A percentile compares a stretch with the other conserved stretches of the same genome.
These are phyloP conservation scores for Parthenolecanium corni DNA, from an alignment of 2,888 invertebrate species.

Conservation along the genomic window DNA sequence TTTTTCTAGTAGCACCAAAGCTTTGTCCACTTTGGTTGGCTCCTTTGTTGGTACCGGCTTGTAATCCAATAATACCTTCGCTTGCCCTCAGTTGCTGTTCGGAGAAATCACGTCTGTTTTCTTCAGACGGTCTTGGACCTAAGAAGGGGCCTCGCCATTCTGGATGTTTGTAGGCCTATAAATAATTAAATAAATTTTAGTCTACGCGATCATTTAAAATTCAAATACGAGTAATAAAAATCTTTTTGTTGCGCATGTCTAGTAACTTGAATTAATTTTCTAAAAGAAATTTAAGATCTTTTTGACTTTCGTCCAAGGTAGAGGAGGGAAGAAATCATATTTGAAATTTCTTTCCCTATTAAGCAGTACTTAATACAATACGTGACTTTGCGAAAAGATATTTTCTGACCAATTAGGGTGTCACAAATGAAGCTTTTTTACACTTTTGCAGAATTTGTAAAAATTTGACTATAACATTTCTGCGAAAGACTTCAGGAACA, in stretches of 20 bases:
- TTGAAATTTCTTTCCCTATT: too few relatives aligned
- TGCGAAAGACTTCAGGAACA: too few relatives aligned
- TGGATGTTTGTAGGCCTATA: conserved; percentile 63
- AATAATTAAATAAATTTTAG: background rate
- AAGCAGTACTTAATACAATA: too few relatives aligned
- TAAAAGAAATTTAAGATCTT: too few relatives aligned
- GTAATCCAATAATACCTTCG: conserved; percentile 70
- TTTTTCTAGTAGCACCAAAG: conserved; percentile 74
- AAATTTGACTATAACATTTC: too few relatives aligned
- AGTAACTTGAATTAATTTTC: too few relatives aligned
- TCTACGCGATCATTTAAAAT: background rate
- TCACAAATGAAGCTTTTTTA: too few relatives aligned
- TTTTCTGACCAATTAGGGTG: too few relatives aligned
- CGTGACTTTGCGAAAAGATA: too few relatives aligned
- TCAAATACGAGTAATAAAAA: background rate
- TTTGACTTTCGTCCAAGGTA: too few relatives aligned
- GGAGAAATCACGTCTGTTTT: conserved; percentile 67
- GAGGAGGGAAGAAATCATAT: too few relatives aligned
- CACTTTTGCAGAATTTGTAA: too few relatives aligned
- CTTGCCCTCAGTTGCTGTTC: conserved; percentile 73
- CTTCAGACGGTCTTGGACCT: conserved; percentile 77
- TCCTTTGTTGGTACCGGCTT: conserved; percentile 75
- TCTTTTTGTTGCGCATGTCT: background rate
- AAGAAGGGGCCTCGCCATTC: conserved; percentile 72
- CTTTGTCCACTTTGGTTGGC: conserved; percentile 76